Evolutionary conservation across 2,888 invertebrate genomes (phyloP), one percentile per base, ranked within the genome.

Genomic region (Apodemia duryi): DNA sequence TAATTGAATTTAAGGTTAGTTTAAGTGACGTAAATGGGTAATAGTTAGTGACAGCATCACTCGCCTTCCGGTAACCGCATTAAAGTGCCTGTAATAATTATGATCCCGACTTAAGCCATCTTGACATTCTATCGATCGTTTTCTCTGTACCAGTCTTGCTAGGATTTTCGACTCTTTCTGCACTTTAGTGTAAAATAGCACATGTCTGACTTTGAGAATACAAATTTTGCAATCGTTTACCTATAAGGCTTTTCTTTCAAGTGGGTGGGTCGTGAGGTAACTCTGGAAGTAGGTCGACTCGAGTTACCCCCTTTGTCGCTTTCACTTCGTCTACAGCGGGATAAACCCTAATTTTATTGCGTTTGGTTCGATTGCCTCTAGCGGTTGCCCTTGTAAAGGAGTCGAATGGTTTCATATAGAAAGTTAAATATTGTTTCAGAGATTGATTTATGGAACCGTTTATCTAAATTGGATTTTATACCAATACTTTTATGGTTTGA

Each of bases 311-410:
- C 76, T 77, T 68, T 82, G 85, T 82, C 84, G 84, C 86, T 85
- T 86, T 86, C 86, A 82, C 80, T 84, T 79, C 79, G 81, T 79
- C 79, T 70, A 70, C 60, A 79, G 80, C 74, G 85, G 83, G 82
- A 86, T 85, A 82, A 83, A 86, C 79, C 82, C 85, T 86, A 90
- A 89, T 88, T 87, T 89, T 86, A 88, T 88, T 87, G 83, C 83
- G 81, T 79, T 75, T 75, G 72, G 77, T 84, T 86, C 85, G 83
- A 86, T 86, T 83, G 81, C 78, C 79, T 80, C 80, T 81, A 78
- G 76, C 77, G 78, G 76, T 73, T 77, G 68, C 61, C 68, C 69
- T 68, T 63, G 67, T 66, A 49, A 52, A 65, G 49, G 61, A 49
- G 60, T 64, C 65, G 35, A 64, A 64, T 66, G 54, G 62, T 66